Conservation (phyloP, 2,113 vertebrate genomes). For the Glareola pratincola region DNA sequence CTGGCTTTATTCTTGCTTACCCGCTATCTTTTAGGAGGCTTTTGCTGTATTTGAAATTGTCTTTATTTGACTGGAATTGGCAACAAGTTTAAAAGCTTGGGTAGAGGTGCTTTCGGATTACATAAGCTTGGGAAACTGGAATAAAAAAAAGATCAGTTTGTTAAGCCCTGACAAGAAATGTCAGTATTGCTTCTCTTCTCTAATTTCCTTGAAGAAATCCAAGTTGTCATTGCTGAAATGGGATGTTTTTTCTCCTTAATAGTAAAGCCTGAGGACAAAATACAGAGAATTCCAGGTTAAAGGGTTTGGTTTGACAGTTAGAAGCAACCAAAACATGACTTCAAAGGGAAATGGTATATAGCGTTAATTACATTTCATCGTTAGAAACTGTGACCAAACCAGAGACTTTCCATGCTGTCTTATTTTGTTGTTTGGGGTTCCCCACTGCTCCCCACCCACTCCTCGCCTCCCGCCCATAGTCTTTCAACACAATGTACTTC, state of each 20-base stretch:
- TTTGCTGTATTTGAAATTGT: neutral
- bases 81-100: neutral
- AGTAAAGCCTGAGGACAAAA: neutral
- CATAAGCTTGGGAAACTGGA: neutral
- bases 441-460: too few relatives aligned
- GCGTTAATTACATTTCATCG: neutral
- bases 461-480: too few relatives aligned
- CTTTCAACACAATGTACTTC: neutral
- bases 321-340: neutral
- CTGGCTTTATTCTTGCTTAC: neutral
- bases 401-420: neutral
- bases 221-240: neutral
- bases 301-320: neutral
- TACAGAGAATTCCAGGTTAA: neutral
- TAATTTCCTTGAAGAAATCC: neutral
- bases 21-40: neutral
- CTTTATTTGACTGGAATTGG: neutral
- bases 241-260: neutral
- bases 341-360: neutral
- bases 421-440: neutral
- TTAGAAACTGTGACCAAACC: neutral
- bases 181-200: neutral
- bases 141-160: neutral
- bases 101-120: neutral
- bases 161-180: neutral